Percentiles rank a stretch among this genome's conserved stretches.
Conservation (phyloP, 1,140 invertebrate species). For the Psix sp. region DNA sequence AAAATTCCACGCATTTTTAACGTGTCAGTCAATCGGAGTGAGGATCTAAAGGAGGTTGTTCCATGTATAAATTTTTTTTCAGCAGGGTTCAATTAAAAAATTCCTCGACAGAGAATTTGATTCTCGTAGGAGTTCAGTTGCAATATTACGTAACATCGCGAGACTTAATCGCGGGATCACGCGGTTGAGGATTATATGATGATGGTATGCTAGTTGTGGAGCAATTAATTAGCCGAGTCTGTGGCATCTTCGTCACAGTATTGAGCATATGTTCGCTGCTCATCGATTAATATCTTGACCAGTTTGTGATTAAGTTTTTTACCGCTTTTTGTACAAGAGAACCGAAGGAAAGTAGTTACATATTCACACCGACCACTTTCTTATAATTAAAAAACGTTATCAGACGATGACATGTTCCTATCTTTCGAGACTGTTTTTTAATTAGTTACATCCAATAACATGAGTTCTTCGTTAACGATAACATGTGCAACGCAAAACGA, state of each 20-base stretch:
- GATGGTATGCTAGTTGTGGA: conserved; percentile 33
- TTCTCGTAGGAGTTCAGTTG: conserved; percentile 13
- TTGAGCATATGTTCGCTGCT: conserved; percentile 43
- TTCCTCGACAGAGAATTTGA: conserved; percentile 13
- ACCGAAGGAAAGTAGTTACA: conserved; percentile 15
- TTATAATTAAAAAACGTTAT: conserved; percentile 20
- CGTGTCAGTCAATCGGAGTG: conserved; percentile 1
- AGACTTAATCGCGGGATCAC: conserved; percentile 14
- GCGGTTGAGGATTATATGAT: not conserved
- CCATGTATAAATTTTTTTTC: conserved; percentile 15
- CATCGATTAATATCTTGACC: conserved; percentile 43
- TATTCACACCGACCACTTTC: conserved; percentile 17
- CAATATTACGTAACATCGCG: conserved; percentile 35
- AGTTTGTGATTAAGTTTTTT: conserved; percentile 26
- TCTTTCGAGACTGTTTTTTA: conserved; percentile 13
- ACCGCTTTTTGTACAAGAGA: conserved; percentile 7
- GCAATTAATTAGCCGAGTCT: conserved; percentile 63
- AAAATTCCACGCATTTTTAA: too few species aligned
- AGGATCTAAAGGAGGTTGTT: not conserved
- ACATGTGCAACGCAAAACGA: too few species aligned
- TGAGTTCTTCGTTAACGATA: conserved; percentile 4
- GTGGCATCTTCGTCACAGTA: conserved; percentile 20
- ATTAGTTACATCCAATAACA: conserved; percentile 29
- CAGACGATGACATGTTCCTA: conserved; percentile 2
- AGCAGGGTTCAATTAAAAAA: conserved; percentile 35